These are phyloP conservation scores for Pogonus chalceus DNA, from an alignment of 1,140 invertebrate species.

Conservation along the genomic window DNA sequence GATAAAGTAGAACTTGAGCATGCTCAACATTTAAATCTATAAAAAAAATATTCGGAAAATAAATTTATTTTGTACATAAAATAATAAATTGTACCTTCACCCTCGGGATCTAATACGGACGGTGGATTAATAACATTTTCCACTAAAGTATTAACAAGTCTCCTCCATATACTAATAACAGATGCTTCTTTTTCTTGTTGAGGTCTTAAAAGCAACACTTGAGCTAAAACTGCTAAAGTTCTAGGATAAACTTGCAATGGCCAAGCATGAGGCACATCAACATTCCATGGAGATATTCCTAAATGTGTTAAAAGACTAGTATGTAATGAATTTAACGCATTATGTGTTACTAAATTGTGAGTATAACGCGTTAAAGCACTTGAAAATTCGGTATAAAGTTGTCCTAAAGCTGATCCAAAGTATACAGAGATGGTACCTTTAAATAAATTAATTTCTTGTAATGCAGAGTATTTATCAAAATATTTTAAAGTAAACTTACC, in stretches of 20 bases:
- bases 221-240: conserved; percentile 63
- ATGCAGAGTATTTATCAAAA: background rate
- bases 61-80: conserved; percentile 2
- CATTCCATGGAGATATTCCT: conserved; percentile 62
- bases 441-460: conserved; percentile 17
- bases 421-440: conserved; percentile 64
- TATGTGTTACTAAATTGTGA: conserved; percentile 71
- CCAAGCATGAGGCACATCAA: conserved; percentile 54
- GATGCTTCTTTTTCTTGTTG: conserved; percentile 78
- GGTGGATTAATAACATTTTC: conserved; percentile 60
- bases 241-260: conserved; percentile 75
- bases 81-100: conserved; percentile 45
- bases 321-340: conserved; percentile 57
- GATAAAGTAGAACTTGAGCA: conserved; percentile 81
- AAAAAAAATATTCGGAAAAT: conserved; percentile 26
- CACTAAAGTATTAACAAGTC: conserved; percentile 75
- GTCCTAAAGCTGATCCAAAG: conserved; percentile 56
- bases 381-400: conserved; percentile 70
- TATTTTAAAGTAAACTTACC: conserved; percentile 38
- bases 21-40: conserved; percentile 92
- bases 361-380: conserved; percentile 68
- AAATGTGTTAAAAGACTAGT: conserved; percentile 63
- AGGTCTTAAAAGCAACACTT: conserved; percentile 67
- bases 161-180: conserved; percentile 83
- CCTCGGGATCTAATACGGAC: conserved; percentile 47